These are phyloP conservation scores for Taurulus bubalis DNA, from an alignment of 2,113 vertebrate genomes.

Conservation along the genomic window DNA sequence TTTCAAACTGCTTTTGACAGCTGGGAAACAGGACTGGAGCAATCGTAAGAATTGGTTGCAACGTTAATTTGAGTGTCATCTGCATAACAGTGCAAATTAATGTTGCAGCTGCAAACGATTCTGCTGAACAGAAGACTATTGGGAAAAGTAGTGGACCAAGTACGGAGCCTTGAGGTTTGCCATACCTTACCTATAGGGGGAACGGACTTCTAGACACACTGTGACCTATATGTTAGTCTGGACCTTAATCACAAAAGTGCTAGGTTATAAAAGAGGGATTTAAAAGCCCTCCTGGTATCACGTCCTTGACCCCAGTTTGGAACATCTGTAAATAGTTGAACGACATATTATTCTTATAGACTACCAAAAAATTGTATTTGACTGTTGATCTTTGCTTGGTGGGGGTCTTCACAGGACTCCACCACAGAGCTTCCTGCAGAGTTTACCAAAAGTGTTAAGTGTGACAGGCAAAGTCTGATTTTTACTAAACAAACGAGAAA, in stretches of 20 bases:
- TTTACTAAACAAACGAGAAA: constrained; percentile 47
- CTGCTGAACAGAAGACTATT: not conserved
- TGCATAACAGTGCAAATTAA: not conserved
- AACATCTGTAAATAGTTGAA: constrained; percentile 72
- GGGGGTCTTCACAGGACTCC: constrained; percentile 42
- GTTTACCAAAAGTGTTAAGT: constrained; percentile 60
- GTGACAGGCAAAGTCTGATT: constrained; percentile 36
- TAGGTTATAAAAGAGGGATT: not conserved
- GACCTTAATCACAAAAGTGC: constrained; percentile 34
- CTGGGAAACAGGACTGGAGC: not conserved
- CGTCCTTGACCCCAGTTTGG: constrained; percentile 30
- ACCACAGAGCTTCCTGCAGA: constrained; percentile 68
- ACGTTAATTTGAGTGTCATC: constrained; percentile 18
- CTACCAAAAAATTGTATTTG: constrained; percentile 64
- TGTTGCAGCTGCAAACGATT: not conserved
- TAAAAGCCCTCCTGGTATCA: not conserved
- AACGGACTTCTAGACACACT: not conserved
- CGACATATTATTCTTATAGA: constrained; percentile 64
- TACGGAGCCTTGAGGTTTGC: constrained; percentile 32
- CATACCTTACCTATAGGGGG: not conserved
- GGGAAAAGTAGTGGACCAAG: constrained; percentile 33
- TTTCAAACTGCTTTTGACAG: not conserved
- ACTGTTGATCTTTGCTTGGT: constrained; percentile 57
- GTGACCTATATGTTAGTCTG: constrained; percentile 1
- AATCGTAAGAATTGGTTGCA: not conserved